Conservation (phyloP, 2,888 invertebrate genomes). For the Embidobia sp. region DNA sequence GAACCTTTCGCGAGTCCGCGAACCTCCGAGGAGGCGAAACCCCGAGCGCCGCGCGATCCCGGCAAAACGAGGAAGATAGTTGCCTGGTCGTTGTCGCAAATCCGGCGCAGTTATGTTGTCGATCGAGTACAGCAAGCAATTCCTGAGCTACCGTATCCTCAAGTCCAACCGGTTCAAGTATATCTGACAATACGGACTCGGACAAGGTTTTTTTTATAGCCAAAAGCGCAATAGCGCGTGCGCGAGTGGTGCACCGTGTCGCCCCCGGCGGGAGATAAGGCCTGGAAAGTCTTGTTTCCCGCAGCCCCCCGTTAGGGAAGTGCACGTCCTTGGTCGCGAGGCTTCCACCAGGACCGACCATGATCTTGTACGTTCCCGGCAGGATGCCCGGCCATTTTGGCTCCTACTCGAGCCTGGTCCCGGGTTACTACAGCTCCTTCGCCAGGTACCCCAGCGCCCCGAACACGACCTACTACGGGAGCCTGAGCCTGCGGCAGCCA, state of each 20-base stretch:
- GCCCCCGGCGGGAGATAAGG: constrained; percentile 72
- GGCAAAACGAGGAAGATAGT: constrained; percentile 5
- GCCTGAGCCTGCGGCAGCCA: constrained; percentile 67
- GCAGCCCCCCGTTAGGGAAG: neutral
- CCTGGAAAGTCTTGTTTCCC: constrained; percentile 80
- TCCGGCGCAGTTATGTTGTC: constrained; percentile 80
- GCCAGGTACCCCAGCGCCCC: constrained; percentile 67
- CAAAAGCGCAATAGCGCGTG: constrained; percentile 60
- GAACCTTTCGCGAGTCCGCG: too few relatives aligned
- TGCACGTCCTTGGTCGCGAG: constrained; percentile 35
- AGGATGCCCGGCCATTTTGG: constrained; percentile 80
- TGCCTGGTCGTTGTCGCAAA: constrained; percentile 2
- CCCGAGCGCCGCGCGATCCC: neutral
- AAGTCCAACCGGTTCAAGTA: constrained; percentile 81
- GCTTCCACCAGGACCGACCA: constrained; percentile 61
- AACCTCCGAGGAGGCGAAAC: too few relatives aligned
- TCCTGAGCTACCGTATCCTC: constrained; percentile 81
- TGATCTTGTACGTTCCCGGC: constrained; percentile 81
- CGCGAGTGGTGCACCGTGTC: constrained; percentile 45
- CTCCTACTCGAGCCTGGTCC: constrained; percentile 78
- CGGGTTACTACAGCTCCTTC: constrained; percentile 75
- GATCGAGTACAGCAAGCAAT: constrained; percentile 81
- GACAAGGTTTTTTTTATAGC: constrained; percentile 74
- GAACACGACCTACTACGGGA: constrained; percentile 69
- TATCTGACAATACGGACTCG: constrained; percentile 82